Evolutionary conservation across 1,140 invertebrate genomes (phyloP).

Genomic region (Scaptomyza pallida): DNA sequence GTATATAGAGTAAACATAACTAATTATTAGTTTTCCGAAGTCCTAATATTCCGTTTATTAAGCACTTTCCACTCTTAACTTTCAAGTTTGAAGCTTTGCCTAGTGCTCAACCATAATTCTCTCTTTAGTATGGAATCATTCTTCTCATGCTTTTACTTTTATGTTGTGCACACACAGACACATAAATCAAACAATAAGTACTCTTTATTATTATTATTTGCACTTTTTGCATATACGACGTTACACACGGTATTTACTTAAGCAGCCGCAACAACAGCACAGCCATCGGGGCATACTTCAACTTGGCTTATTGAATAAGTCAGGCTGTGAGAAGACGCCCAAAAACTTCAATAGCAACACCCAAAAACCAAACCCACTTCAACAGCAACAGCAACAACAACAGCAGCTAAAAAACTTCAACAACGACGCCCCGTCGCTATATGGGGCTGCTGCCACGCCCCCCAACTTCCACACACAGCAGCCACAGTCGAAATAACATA

Average conservation of each 20-base stretch:
- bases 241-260: conserved; percentile 73
- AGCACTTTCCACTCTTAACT: background rate
- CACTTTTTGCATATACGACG: conserved; percentile 77
- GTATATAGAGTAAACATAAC: background rate
- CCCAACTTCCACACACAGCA: conserved; percentile 16
- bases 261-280: conserved; percentile 59
- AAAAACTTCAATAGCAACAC: conserved; percentile 80
- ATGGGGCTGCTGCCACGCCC: conserved; percentile 60
- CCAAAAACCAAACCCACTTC: conserved; percentile 53
- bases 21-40: conserved; percentile 6
- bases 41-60: conserved; percentile 1
- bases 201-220: conserved; percentile 84
- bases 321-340: conserved; percentile 57
- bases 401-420: conserved; percentile 54
- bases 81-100: background rate
- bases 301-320: conserved; percentile 84
- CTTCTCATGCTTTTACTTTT: conserved; percentile 30
- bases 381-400: background rate
- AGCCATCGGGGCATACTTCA: conserved; percentile 77
- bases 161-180: conserved; percentile 78
- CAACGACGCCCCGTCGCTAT: conserved; percentile 70
- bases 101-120: background rate
- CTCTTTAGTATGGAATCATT: no score
- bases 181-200: conserved; percentile 84
- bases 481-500: conserved; percentile 70